Conservation (phyloP, 1,140 invertebrate genomes). For the Platyura marginata region DNA sequence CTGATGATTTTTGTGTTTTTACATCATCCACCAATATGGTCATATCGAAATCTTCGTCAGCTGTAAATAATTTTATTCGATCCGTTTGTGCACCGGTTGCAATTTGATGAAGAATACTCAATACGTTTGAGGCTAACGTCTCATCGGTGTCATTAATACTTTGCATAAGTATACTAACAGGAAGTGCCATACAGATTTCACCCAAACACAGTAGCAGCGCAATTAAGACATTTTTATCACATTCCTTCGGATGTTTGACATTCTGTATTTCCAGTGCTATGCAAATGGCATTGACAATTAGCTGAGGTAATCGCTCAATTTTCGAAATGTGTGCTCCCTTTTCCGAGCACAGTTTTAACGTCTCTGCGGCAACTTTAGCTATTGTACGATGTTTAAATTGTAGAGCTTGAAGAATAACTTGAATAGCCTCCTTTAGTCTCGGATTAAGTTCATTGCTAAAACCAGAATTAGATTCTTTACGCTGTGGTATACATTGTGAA, state of each 20-base stretch:
- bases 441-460: slow-evolving; percentile 29
- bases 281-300: slow-evolving; percentile 20
- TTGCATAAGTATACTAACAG: slow-evolving; percentile 12
- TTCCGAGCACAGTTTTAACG: slow-evolving; percentile 19
- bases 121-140: slow-evolving; percentile 33
- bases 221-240: slow-evolving; percentile 55
- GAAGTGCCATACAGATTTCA: slow-evolving; percentile 71
- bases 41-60: slow-evolving; percentile 46
- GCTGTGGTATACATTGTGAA: slow-evolving; percentile 1
- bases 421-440: slow-evolving; percentile 63
- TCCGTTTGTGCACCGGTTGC: slow-evolving; percentile 22
- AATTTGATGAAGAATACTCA: slow-evolving; percentile 27
- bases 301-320: slow-evolving; percentile 19
- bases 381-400: slow-evolving; percentile 32
- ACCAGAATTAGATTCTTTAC: background rate
- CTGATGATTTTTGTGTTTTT: slow-evolving; percentile 13
- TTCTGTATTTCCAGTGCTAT: slow-evolving; percentile 22
- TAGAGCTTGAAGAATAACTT: slow-evolving; percentile 72
- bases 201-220: slow-evolving; percentile 76
- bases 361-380: slow-evolving; percentile 20
- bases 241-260: slow-evolving; percentile 27
- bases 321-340: slow-evolving; percentile 15
- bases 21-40: slow-evolving; percentile 50
- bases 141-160: slow-evolving; percentile 25
- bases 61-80: slow-evolving; percentile 17